Evolutionary conservation across 2,888 invertebrate species (phyloP), one percentile per base, ranked within the genome.

Genomic region (Mayetiola destructor): DNA sequence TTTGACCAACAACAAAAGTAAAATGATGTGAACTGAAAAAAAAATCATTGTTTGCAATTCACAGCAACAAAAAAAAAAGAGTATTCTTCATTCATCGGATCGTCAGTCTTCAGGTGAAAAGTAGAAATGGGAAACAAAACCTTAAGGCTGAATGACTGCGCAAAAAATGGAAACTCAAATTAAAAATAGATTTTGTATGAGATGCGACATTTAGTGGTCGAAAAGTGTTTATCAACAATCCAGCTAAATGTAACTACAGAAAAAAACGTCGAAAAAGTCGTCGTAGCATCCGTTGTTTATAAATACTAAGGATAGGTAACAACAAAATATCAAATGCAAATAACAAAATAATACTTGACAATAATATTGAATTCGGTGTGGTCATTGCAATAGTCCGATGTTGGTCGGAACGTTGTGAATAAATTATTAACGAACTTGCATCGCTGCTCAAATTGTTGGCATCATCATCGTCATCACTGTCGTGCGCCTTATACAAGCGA

Each of bases 401-500:
- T 27, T 48, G 48, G 27, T 48, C 48, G 5, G 23, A 16, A n/a
- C 48, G 48, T 48, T 48, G 48, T 16, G 23, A 27, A 48, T 27
- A 27, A 27, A 27, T 48, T 48, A 48, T 27, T 27, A 27, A n/a
- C 27, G 48, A 48, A 27, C 27, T 27, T 27, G 27, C 27, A 27
- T 27, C 27, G 27, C 9, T 27, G 27, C 23, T 9, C 3, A 27
- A 23, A 16, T 54, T 32, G 54, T 16, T 27, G 1, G 23, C 48
- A 16, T 27, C 48, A 27, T 27, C 48, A n/a, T 48, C 42, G 21
- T 32, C 39, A 29, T 20, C 39, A 2, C 18, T 29, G 27, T 42
- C 30, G 12, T 39, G 30, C 18, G 35, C 57, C 42, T 58, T 58
- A 55, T 55, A 58, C n/a, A 58, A 14, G 3, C 57, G 57, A 8